A percentile compares a stretch with the other conserved stretches of the same genome.
Conservation (phyloP, 2,797 vertebrate genomes). For the Lepus townsendii region DNA sequence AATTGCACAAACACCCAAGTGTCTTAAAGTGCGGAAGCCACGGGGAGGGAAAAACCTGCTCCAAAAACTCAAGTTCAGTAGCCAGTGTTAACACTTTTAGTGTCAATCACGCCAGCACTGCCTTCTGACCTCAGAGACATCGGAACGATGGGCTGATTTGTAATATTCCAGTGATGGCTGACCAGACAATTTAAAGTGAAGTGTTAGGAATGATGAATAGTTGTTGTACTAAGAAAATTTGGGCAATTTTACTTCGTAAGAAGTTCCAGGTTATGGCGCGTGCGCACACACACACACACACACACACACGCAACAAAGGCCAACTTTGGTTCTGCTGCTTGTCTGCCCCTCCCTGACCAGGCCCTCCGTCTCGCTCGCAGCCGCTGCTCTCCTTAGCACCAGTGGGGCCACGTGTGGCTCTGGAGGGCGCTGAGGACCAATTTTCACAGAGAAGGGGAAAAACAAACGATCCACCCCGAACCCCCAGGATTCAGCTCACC, state of each 20-base stretch:
- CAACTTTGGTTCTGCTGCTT: not conserved
- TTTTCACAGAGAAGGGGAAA: conserved; percentile 32
- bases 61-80: conserved; percentile 51
- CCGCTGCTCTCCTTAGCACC: conserved; percentile 65
- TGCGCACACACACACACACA: not conserved
- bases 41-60: conserved; percentile 57
- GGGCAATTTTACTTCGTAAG: not conserved
- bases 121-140: conserved; percentile 21
- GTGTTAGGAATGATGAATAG: conserved; percentile 81
- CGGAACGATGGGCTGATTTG: conserved; percentile 75
- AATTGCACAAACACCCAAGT: not conserved
- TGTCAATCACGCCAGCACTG: no score
- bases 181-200: conserved; percentile 74
- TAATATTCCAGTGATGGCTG: conserved; percentile 65
- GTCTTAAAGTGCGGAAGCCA: conserved; percentile 67
- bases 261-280: not conserved
- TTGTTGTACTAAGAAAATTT: conserved; percentile 68
- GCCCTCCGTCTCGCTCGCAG: conserved; percentile 53
- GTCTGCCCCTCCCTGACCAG: not conserved
- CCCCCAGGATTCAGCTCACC: not conserved
- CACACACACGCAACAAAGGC: not conserved
- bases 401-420: conserved; percentile 64
- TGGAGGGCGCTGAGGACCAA: not conserved
- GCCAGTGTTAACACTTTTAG: conserved; percentile 49
- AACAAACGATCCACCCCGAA: not conserved